Base-by-base conservation (phyloP, 2,113 vertebrate genomes). In the Rattus rattus region DNA sequence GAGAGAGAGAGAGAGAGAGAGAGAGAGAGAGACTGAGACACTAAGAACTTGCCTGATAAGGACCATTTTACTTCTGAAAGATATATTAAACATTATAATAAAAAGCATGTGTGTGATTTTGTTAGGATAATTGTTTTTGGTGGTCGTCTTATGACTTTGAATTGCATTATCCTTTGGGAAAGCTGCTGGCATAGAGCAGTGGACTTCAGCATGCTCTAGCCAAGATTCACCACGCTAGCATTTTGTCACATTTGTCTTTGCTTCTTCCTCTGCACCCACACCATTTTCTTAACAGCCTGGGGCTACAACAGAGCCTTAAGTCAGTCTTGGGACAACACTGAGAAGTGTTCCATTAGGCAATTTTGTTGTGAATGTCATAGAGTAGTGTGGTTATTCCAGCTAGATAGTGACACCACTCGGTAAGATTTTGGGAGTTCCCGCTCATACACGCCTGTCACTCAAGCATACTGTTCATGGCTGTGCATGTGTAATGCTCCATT, bases 61-160 rank as follows among this genome's bases (percentile, higher is more conserved):
- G 19, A 52, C 91, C 8, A 69, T 75, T 16, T 90, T 94, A 54
- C 49, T 84, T 94, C 56, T 91, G 36, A 90, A 80, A 91, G 26
- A 7, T 56, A 56, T 92, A 80, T 91, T 70, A 97, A 92, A 92
- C 79, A 30, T 8, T 30, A 2, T 96, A 96, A 52, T 70, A 86
- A 36, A 54, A 65, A 49, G 22, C 88, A 12, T 69, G 5, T 75
- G 6, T 54, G 14, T 90, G 75, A 65, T 92, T 95, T 79, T 88
- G 9, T 92, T 61, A 72, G 24, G n/a, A 47, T 75, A 14, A 24
- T 61, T 28, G 2, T 24, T 83, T 94, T 88, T 70, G 59, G 7
- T 59, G 56, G n/a, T 88, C 52, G 26, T 75, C 63, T 95, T 30
- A 30, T 91, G 94, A 91, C 77, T 93, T 54, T 52, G 30, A 90